Conservation (phyloP, 2,113 vertebrate genomes). For the Apodemus sylvaticus region DNA sequence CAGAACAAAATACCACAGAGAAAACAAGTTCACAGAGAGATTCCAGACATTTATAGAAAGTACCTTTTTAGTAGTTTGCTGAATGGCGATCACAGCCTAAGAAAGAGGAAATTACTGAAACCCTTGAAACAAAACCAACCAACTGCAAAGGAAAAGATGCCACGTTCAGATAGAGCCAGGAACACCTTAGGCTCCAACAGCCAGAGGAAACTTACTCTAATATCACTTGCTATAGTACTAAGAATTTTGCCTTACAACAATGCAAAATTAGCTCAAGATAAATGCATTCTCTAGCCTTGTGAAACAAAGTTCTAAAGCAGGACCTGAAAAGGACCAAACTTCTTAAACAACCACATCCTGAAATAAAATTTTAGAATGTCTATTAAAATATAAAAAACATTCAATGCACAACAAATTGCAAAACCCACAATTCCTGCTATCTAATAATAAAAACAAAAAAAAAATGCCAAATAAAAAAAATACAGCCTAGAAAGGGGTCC, state of each 20-base stretch:
- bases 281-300: slow-evolving; percentile 32
- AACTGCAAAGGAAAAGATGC: slow-evolving; percentile 18
- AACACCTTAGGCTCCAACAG: not conserved
- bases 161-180: not conserved
- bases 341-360: slow-evolving; percentile 29
- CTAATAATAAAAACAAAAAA: slow-evolving; percentile 44
- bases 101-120: slow-evolving; percentile 30
- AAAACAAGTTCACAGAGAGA: not conserved
- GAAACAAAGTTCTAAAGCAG: slow-evolving; percentile 7
- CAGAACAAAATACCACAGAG: not conserved
- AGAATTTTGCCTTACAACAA: not conserved
- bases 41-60: not conserved
- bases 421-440: slow-evolving; percentile 25
- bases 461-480: slow-evolving; percentile 41
- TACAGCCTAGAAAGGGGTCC: not conserved
- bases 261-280: slow-evolving; percentile 42
- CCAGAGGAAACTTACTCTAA: not conserved
- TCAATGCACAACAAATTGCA: slow-evolving; percentile 7
- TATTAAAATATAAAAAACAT: slow-evolving; percentile 41
- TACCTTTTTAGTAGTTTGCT: not conserved
- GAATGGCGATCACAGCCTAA: not conserved
- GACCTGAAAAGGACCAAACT: not conserved
- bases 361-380: slow-evolving; percentile 38
- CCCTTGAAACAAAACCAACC: not conserved
- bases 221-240: not conserved